Conservation (phyloP, 2,797 vertebrate species). For the Acanthis flammea region DNA sequence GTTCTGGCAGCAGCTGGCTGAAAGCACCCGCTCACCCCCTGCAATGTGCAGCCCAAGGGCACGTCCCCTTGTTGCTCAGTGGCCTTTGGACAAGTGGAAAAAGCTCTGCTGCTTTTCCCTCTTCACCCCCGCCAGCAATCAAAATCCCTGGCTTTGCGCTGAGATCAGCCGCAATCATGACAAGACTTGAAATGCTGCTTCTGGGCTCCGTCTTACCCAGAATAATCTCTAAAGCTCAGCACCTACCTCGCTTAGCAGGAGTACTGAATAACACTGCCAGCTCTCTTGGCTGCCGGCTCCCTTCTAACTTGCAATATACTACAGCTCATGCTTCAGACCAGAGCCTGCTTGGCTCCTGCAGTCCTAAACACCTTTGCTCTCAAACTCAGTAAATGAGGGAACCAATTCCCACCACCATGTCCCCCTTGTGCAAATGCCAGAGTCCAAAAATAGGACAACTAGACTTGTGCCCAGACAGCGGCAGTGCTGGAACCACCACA, state of each 20-base stretch:
- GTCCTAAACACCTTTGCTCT: constrained; percentile 13
- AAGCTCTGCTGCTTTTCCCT: not conserved
- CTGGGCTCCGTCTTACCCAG: constrained; percentile 25
- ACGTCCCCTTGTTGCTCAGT: not conserved
- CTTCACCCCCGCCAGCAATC: not conserved
- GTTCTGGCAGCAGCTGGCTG: constrained; percentile 20
- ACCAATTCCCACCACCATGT: not conserved
- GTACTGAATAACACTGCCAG: constrained; percentile 5
- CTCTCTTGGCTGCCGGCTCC: not conserved
- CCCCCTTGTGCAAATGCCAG: not conserved
- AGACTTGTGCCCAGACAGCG: not conserved
- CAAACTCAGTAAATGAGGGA: not conserved
- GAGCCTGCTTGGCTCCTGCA: not conserved
- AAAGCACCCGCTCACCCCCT: not conserved
- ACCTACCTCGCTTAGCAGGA: constrained; percentile 30
- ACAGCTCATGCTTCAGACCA: not conserved
- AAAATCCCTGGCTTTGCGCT: constrained; percentile 57
- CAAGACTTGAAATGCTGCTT: constrained; percentile 47
- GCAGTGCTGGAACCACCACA: not conserved
- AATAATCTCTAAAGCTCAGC: constrained; percentile 28
- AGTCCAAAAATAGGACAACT: constrained; percentile 39
- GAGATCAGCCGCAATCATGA: constrained; percentile 55
- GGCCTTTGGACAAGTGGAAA: not conserved
- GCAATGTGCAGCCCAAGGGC: not conserved
- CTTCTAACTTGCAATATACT: constrained; percentile 20